These are phyloP conservation scores for Malthinus flaveolus DNA, from an alignment of 2,888 invertebrate species.

Conservation along the genomic window DNA sequence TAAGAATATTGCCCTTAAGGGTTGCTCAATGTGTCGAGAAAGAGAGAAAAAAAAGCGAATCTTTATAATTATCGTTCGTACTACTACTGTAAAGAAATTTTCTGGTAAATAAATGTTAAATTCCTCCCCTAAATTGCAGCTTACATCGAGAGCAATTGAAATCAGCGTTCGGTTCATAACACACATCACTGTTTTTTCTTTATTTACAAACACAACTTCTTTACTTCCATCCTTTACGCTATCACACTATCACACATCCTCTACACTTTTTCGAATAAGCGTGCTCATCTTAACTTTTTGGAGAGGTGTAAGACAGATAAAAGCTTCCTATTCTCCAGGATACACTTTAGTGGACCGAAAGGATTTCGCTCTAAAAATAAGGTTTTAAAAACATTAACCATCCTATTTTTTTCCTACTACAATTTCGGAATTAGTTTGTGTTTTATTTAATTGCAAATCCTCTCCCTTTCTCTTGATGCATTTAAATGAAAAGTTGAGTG, in stretches of 20 bases:
- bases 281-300: conserved; percentile 17
- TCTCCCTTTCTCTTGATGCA: too few relatives aligned
- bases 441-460: too few relatives aligned
- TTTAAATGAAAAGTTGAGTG: too few relatives aligned
- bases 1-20: too few relatives aligned
- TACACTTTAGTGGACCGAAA: conserved; percentile 27
- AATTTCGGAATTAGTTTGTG: too few relatives aligned
- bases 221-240: conserved; percentile 1
- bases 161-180: conserved; percentile 29
- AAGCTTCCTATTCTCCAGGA: conserved; percentile 28
- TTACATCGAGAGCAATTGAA: conserved; percentile 24
- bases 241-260: background rate
- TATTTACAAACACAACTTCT: background rate
- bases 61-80: too few relatives aligned
- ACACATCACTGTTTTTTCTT: conserved; percentile 22
- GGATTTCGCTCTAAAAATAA: conserved; percentile 32
- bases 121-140: conserved; percentile 21
- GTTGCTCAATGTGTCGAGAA: too few relatives aligned
- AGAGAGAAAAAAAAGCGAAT: too few relatives aligned
- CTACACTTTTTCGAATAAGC: background rate
- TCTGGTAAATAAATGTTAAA: conserved; percentile 20
- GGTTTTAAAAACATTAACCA: conserved; percentile 32
- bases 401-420: too few relatives aligned
- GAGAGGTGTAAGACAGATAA: conserved; percentile 34
- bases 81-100: conserved; percentile 7